Base-by-base conservation (phyloP, 2,888 invertebrate species). In the Apoderus coryli region DNA sequence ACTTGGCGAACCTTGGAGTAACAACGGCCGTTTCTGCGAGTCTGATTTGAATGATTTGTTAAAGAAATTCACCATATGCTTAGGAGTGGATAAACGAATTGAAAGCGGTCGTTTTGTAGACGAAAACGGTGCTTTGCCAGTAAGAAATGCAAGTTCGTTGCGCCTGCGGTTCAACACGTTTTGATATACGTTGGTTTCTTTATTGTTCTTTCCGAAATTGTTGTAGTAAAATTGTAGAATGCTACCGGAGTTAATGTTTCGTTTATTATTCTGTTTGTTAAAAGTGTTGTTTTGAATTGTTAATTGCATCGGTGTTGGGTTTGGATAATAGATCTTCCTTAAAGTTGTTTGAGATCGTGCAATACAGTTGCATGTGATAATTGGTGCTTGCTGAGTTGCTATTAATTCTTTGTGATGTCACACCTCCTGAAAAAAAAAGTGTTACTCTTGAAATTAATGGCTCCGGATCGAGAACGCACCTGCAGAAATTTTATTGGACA, bases 401-500 rank as follows among this genome's bases (percentile, higher is more conserved):
- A n/a, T n/a, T 38, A 46, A 48, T 42, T 54, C 53, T 30, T 42
- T 52, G 47, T 65, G 68, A 57, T 70, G 84, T 86, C 86, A 88
- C 78, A 89, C 86, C 64, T 92, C 90, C 65, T 86, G 84, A 37
- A 92, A 69, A 19, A 19, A 6, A 19, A 19, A 19, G n/a, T n/a
- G n/a, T n/a, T n/a, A n/a, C n/a, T n/a, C n/a, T n/a, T n/a, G n/a
- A n/a, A n/a, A n/a, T n/a, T n/a, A n/a, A n/a, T n/a, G n/a, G n/a
- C n/a, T n/a, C n/a, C n/a, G n/a, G n/a, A n/a, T n/a, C n/a, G n/a
- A 19, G 19, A 19, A 23, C 10, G 4, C 28, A 35, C 39, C 64
- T 88, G 85, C 38, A 93, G 69, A 55, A 88, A 93, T 59, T 88
- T 89, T 23, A 86, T 61, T n/a, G 92, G 92, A 60, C 92, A 93